Base-by-base conservation (phyloP, 92 coral and sea anemone species). In the Hydrozoanthus gracilis region DNA sequence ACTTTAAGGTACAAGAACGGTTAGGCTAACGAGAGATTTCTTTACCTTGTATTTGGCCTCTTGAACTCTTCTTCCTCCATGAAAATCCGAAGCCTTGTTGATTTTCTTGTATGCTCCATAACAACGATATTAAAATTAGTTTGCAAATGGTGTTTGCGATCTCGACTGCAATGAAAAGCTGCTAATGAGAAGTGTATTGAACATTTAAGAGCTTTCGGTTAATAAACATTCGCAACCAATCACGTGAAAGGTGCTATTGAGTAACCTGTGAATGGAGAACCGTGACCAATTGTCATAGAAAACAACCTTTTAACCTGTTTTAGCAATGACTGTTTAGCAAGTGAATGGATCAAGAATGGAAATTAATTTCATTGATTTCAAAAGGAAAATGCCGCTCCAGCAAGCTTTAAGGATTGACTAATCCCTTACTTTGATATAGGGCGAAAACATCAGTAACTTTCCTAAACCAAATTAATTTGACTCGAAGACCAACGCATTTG, bases 51-150 rank as follows among this genome's bases (percentile, higher is more conserved):
- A 46, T 73, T 84, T 77, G 91, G 60, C 11, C 72, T 71, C 70
- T 62, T 35, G 35, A 82, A 76, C 44, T 92, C 94, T 11, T 88
- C 95, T 4, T 88, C 93, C 85, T 82, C 79, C 73, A 92, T 91
- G 49, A 87, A 44, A 49, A n/a, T 74, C 54, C 88, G 82, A 16
- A 86, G 51, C 75, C 86, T 90, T 87, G 75, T 88, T 85, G 86
- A 86, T 77, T 56, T 90, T 74, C 77, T 90, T 72, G 74, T 91
- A 83, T 82, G 77, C 79, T 95, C 91, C 95, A 91, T 91, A 84
- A 87, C 93, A 68, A 88, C 91, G 56, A 54, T 58, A 79, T 62
- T 55, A 82, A 86, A 73, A 85, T 73, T 88, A 77, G 54, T 84
- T 84, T 77, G 82, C 89, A 82, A 60, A 13, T 8, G 79, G 20